Conservation (phyloP, 2,113 vertebrate genomes). For the Echinops telfairi region DNA sequence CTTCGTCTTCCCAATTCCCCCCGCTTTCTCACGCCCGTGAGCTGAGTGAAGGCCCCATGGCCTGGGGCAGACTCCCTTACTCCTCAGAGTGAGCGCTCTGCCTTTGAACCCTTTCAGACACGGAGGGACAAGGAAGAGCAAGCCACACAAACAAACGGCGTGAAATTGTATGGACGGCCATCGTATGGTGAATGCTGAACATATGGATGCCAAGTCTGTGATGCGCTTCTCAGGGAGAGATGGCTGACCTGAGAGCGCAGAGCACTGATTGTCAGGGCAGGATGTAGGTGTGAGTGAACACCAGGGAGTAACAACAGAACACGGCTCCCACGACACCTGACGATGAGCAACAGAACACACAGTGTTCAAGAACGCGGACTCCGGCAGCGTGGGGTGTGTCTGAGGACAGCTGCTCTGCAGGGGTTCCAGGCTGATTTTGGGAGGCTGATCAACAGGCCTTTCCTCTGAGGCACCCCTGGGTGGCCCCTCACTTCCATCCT, state of each 20-base stretch:
- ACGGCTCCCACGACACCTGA: neutral
- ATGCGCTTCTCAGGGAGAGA: too few species aligned
- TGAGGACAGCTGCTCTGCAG: neutral
- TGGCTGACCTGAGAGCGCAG: neutral
- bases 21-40: too few species aligned
- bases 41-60: too few species aligned
- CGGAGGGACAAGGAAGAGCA: neutral
- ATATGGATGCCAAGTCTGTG: neutral
- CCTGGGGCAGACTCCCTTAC: too few species aligned
- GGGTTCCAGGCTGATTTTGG: neutral
- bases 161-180: neutral
- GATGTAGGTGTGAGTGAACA: neutral
- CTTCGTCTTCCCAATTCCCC: too few species aligned
- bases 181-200: neutral
- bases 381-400: too few species aligned
- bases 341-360: too few species aligned
- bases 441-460: neutral
- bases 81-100: too few species aligned
- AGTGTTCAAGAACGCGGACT: too few species aligned
- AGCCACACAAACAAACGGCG: too few species aligned
- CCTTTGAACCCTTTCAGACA: too few species aligned
- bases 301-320: neutral
- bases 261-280: neutral
- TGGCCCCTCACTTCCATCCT: neutral
- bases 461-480: neutral